Base-by-base conservation (phyloP, 2,888 invertebrate genomes). In the Scrobipalpa atriplicella region DNA sequence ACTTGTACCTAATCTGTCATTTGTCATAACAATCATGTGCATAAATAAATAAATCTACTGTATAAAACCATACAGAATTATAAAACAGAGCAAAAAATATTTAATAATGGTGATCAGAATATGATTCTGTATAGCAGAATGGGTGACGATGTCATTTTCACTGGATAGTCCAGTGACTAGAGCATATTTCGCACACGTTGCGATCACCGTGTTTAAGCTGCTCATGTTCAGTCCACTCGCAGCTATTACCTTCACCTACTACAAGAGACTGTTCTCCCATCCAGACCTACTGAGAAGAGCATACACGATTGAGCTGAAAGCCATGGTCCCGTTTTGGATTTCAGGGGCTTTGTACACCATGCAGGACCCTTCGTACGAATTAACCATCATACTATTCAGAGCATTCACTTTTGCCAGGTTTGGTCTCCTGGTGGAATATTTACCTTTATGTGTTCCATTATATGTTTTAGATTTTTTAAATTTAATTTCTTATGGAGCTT, bases 291-390 rank as follows among this genome's bases (percentile, higher is more conserved):
- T 85, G 0, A 75, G 84, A 65, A 76, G 84, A 61, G 84, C 83
- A 0, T 86, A 87, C 66, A 71, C 87, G n/a, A 77, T 80, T 2
- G 87, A 87, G 60, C 67, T 89, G 62, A 87, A 88, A 75, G 79
- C 78, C 16, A 64, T 87, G 10, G 80, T 83, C 0, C 87, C 88
- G 0, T 86, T 82, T 67, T 88, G 88, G 88, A 71, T 85, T 0
- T 74, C 83, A 0, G 84, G 81, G 1, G 85, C 83, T 0, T 60
- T 88, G 10, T 87, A 84, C 66, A 73, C 84, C 9, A 86, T 84
- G 0, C 85, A 81, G 0, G 69, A 72, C 5, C 85, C 82, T 1
- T 63, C 68, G 0, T 1, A 67, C 0, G 63, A 72, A 2, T 56
- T 81, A 6, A 82, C 79, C 0, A 68, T 78, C 1, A 78, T 74